These are phyloP conservation scores for Limnodromus scolopaceus DNA, from an alignment of 2,797 vertebrate genomes.

Conservation along the genomic window DNA sequence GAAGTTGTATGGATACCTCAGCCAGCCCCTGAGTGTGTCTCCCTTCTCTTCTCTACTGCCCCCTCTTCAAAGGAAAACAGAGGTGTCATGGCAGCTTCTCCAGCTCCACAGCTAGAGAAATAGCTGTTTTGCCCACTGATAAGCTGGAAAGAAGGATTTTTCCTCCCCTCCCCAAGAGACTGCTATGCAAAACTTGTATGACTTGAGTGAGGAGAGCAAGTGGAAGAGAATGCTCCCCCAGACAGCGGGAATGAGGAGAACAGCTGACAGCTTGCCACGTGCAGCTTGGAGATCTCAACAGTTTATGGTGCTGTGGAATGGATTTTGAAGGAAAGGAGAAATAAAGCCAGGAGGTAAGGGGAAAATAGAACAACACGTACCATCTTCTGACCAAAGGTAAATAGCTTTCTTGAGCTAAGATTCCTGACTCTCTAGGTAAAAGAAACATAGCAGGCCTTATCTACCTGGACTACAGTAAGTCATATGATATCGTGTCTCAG, in stretches of 20 bases:
- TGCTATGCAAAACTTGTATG: conserved; percentile 15
- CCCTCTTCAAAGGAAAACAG: neutral
- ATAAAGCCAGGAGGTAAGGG: neutral
- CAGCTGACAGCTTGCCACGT: conserved; percentile 34
- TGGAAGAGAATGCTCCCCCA: conserved; percentile 8
- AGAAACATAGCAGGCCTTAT: neutral
- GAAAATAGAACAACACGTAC: neutral
- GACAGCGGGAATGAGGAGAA: conserved; percentile 3
- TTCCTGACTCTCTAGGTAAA: neutral
- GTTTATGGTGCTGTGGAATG: neutral
- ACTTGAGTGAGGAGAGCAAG: conserved; percentile 35
- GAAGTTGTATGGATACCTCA: neutral
- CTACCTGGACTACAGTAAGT: neutral
- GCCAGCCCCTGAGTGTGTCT: neutral
- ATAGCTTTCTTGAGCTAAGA: neutral
- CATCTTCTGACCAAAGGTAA: neutral
- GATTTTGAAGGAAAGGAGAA: conserved; percentile 29
- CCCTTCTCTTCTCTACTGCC: neutral
- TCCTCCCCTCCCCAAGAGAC: neutral
- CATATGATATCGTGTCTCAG: neutral
- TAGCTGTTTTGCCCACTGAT: neutral
- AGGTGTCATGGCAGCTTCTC: neutral
- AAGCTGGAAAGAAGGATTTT: neutral
- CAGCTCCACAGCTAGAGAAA: neutral
- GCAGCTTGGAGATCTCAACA: neutral